Percentiles rank a stretch among this genome's conserved stretches.
phyloP scores from a whole-genome alignment of 2,888 invertebrate genomes.

The Cheilosia impressa region DNA sequence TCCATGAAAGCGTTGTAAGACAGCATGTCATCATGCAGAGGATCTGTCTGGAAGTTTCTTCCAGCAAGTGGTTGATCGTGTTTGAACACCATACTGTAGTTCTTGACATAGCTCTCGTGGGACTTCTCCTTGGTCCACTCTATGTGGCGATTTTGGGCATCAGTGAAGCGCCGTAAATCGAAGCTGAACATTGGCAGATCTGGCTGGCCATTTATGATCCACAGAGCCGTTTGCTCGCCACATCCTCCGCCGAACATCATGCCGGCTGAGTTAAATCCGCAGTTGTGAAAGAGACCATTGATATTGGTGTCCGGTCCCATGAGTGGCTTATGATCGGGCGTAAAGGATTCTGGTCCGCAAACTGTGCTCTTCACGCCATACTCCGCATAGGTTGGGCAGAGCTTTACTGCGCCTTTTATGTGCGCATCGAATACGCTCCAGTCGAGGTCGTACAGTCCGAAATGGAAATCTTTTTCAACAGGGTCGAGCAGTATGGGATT shows the following conservation, averaged over 20 bases:
- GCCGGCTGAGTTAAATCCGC: constrained; percentile 95
- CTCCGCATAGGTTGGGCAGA: constrained; percentile 90
- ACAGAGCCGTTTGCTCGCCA: constrained; percentile 92
- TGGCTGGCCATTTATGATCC: constrained; percentile 93
- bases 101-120: constrained; percentile 95
- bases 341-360: constrained; percentile 96
- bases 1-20: constrained; percentile 94
- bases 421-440: constrained; percentile 93
- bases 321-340: constrained; percentile 95
- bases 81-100: constrained; percentile 92
- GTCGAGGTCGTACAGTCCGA: constrained; percentile 93
- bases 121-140: constrained; percentile 92
- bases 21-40: constrained; percentile 87
- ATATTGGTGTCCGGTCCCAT: constrained; percentile 90
- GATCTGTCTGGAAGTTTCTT: constrained; percentile 88
- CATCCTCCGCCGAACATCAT: constrained; percentile 96
- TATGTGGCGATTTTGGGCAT: constrained; percentile 88
- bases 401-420: constrained; percentile 88
- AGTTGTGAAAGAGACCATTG: constrained; percentile 91
- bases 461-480: constrained; percentile 91
- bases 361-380: constrained; percentile 93
- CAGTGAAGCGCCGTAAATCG: constrained; percentile 93
- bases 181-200: constrained; percentile 93
- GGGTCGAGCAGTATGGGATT: constrained; percentile 92
- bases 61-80: constrained; percentile 93